A percentile compares a stretch with the other conserved stretches of the same genome.
These are phyloP conservation scores for Rhagium mordax DNA, from an alignment of 2,888 invertebrate genomes.

Conservation along the genomic window DNA sequence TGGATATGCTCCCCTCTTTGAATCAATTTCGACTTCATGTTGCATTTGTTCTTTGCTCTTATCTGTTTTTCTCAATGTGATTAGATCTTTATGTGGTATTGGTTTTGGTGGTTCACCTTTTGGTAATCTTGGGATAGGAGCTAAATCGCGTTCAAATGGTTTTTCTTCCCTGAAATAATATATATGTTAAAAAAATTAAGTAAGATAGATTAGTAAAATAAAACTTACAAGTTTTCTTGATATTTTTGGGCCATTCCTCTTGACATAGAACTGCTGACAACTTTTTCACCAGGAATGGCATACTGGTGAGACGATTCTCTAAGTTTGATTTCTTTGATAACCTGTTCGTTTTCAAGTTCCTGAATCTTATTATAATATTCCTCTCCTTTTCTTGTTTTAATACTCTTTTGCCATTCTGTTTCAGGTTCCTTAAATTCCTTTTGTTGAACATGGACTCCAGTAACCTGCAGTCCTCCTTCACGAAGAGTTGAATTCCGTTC, in stretches of 20 bases:
- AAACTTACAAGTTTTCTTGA: slow-evolving; percentile 85
- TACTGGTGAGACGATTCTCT: slow-evolving; percentile 86
- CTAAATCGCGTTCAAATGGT: slow-evolving; percentile 71
- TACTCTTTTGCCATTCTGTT: slow-evolving; percentile 89
- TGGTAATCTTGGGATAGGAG: slow-evolving; percentile 64
- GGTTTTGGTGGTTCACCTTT: slow-evolving; percentile 58
- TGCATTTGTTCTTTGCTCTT: slow-evolving; percentile 71
- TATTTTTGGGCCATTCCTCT: slow-evolving; percentile 92
- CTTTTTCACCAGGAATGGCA: slow-evolving; percentile 88
- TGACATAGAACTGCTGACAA: slow-evolving; percentile 82
- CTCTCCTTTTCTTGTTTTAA: slow-evolving; percentile 85
- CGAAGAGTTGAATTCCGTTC: slow-evolving; percentile 83
- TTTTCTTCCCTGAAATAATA: slow-evolving; percentile 74
- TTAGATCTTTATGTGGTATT: slow-evolving; percentile 66
- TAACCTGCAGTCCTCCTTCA: slow-evolving; percentile 71
- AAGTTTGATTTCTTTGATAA: slow-evolving; percentile 85
- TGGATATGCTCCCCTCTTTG: slow-evolving; percentile 68
- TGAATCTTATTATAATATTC: slow-evolving; percentile 88
- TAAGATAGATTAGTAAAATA: background rate
- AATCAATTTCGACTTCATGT: slow-evolving; percentile 63
- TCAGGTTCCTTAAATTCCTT: slow-evolving; percentile 82
- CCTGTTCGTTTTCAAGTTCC: slow-evolving; percentile 88
- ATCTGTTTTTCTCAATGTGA: slow-evolving; percentile 70
- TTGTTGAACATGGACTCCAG: slow-evolving; percentile 73
- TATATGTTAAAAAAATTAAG: background rate